A percentile compares a stretch with the other conserved stretches of the same genome.
Conservation (phyloP, 2,797 vertebrate genomes). For the Odontamblyopus rebecca region DNA sequence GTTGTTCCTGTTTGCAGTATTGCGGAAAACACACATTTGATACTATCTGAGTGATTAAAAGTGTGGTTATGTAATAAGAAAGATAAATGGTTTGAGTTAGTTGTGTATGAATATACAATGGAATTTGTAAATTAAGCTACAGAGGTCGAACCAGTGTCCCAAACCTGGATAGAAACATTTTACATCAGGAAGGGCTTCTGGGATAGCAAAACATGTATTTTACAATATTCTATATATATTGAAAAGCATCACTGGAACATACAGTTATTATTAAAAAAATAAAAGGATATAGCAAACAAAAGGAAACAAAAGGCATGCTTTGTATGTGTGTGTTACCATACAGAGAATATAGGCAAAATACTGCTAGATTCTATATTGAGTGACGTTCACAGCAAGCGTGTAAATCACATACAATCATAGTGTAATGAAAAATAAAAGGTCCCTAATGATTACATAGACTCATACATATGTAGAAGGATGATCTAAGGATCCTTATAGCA, state of each 20-base stretch:
- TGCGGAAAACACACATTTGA: background rate
- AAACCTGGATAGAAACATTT: background rate
- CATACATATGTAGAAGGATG: constrained; percentile 3
- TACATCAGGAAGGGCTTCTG: background rate
- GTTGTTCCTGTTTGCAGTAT: background rate
- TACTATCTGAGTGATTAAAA: background rate
- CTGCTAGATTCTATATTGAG: background rate
- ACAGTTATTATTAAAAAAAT: background rate
- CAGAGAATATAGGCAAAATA: too few relatives aligned
- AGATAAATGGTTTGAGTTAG: background rate
- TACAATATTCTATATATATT: background rate
- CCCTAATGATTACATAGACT: constrained; percentile 10
- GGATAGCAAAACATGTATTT: background rate
- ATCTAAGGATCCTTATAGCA: constrained; percentile 26
- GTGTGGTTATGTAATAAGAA: background rate
- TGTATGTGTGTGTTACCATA: background rate
- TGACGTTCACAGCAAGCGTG: background rate
- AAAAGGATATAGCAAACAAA: background rate
- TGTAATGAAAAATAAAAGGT: constrained; percentile 8
- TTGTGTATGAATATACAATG: background rate
- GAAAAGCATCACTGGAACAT: background rate
- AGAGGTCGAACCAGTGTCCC: background rate
- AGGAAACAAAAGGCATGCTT: background rate
- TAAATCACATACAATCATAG: constrained; percentile 3
- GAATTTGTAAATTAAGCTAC: background rate